Evolutionary conservation across 2,888 invertebrate genomes (phyloP), one percentile per base, ranked within the genome.

Genomic region (Chrysotoxum bicinctum): DNA sequence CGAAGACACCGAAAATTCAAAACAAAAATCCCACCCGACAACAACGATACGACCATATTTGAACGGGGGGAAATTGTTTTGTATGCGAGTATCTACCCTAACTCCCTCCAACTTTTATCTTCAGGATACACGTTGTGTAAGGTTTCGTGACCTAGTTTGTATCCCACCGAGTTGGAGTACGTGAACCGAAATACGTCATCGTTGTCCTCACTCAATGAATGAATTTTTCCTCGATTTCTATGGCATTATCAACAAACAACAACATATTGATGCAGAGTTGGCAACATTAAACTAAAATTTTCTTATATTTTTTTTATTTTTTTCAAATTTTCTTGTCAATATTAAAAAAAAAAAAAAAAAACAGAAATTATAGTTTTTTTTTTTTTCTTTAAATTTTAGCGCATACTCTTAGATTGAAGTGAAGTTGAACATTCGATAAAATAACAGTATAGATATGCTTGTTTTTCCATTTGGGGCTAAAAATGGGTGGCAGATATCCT

Each of bases 201-300:
- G 64, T 76, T 85, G 85, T 85, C 85, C 85, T 85, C 81, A 85
- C 81, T 85, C 81, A 56, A 85, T 85, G 85, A 85, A 85, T 85
- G 85, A 85, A 85, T 81, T 77, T 74, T 76, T 16, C n/a, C 14
- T 48, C 52, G 62, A 80, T 62, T 45, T 74, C 62, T 43, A 72
- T 83, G 74, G 58, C 43, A 48, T 26, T 37, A 10, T 16, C 23
- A 43, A 30, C 43, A 43, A 2, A 60, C 9, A 35, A 35, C 50
- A 74, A 64, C 50, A 56, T n/a, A 35, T 66, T 50, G 21, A 35
- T 32, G 21, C 10, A 35, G 14, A 30, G 16, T 64, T 64, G 45
- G 62, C 62, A 45, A 45, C 19, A 62, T 43, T 43, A 16, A 62
- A 45, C 43, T 16, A 43, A n/a, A 30, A 43, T 54, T 60, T 52